Conservation (phyloP, 2,888 invertebrate genomes). For the Embidobia sp. region DNA sequence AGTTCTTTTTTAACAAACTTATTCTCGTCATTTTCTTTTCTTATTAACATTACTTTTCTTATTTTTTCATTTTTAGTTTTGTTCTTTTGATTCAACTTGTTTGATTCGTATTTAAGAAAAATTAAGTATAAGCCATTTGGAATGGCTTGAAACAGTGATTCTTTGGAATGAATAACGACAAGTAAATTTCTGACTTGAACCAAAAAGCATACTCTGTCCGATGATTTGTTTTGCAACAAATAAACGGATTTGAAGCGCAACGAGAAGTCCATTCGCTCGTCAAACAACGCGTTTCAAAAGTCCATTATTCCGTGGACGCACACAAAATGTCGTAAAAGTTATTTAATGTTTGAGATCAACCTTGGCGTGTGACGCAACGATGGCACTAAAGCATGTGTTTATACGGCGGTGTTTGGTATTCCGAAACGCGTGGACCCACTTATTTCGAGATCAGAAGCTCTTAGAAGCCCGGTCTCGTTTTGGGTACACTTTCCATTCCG, state of each 20-base stretch:
- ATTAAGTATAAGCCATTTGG: no score
- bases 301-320: conserved; percentile 38
- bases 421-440: conserved; percentile 79
- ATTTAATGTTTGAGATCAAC: conserved; percentile 49
- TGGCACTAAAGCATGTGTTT: conserved; percentile 64
- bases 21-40: background rate
- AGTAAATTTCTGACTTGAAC: no score
- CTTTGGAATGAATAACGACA: no score
- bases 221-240: no score
- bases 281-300: conserved; percentile 27
- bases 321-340: conserved; percentile 45
- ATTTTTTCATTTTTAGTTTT: background rate
- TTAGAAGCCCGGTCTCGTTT: conserved; percentile 69
- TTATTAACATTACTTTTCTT: no score
- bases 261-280: conserved; percentile 18
- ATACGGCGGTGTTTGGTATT: conserved; percentile 78
- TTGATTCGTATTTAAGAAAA: no score
- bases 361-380: conserved; percentile 51
- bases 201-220: no score
- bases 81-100: no score
- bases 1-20: background rate
- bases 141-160: no score
- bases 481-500: conserved; percentile 72
- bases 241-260: no score
- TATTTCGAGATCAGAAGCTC: conserved; percentile 80